Base-by-base conservation (phyloP, 2,888 invertebrate species). In the Myopa testacea region DNA sequence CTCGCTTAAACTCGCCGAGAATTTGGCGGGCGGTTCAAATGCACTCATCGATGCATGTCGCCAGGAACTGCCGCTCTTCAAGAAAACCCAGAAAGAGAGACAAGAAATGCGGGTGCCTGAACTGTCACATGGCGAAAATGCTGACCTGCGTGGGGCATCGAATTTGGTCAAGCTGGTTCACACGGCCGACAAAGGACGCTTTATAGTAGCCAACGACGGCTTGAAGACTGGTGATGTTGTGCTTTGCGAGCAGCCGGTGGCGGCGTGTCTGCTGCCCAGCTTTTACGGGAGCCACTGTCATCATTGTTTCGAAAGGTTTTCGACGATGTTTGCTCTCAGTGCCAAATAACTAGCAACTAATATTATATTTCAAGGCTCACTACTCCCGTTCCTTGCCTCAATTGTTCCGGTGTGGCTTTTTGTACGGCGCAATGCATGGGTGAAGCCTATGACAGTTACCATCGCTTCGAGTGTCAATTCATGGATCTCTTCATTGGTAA, bases 211-310 rank as follows among this genome's bases (percentile, higher is more conserved):
- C 4, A 91, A 90, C 72, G 89, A 85, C 69, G 82, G 83, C 7
- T 69, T 89, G 58, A 90, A 90, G 80, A 92, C 94, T 0, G 96
- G 96, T 0, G 95, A 95, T 85, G 92, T 93, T 0, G 87, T 96
- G 16, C 90, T 95, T 0, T 91, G 92, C 3, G 96, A 96, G 87
- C 89, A 90, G 52, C 94, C 96, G 0, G 93, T 93, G 82, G 94
- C 94, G 0, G 93, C 95, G 0, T 94, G 94, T 83, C 90, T 96
- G 1, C 88, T 94, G 16, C 92, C 94, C 0, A 93, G 93, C 82
- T 93, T 91, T 87, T 94, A 93, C 85, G 95, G 95, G 3, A 93
- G 94, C 1, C 94, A 95, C 86, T 96, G 96, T 84, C 92, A 94
- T 80, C 92, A 95, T 86, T 96, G 96, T 85, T 95, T 95, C 82